Evolutionary conservation across 2,797 vertebrate species (phyloP), one percentile per base, ranked within the genome.

Genomic region (Thunnus albacares): DNA sequence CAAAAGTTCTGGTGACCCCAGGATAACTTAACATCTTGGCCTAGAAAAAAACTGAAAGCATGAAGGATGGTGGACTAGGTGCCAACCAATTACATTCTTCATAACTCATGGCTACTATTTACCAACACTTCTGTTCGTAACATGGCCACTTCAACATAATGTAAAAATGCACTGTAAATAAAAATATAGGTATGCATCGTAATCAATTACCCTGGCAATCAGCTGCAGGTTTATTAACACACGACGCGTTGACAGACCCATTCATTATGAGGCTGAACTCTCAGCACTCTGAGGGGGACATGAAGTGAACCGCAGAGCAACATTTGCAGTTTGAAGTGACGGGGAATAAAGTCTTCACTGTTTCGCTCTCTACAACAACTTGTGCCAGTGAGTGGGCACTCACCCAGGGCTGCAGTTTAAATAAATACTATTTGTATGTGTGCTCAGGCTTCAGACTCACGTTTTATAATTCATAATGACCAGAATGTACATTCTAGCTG

Each of bases 261-360:
- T 90, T 92, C 84, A 89, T 87, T 86, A 80, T n/a, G 49, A 55
- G 79, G 71, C 75, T 30, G 76, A 81, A 75, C 76, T 80, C 81
- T 74, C 82, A 81, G 78, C 80, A 28, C 81, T 84, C 69, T 59
- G 81, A 87, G 53, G 81, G 79, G 69, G 80, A 78, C 77, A 70
- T 78, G 84, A 80, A 88, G 80, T 79, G 77, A 87, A 83, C 80
- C 77, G 58, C 84, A 78, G 84, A 38, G 77, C 73, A 79, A 45
- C 78, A 28, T 89, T 89, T 76, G 53, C 79, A 80, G 75, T 89
- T 77, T 80, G 66, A 89, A 85, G 77, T 85, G 88, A 87, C 30
- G 35, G 65, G 62, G 90, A 93, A 95, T 93, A 94, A 93, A 92
- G 90, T 89, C 86, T 81, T 88, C 81, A 85, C 89, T 94, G 94